phyloP scores from a whole-genome alignment of 2,113 vertebrate genomes.

The Mormoops blainvillei region DNA sequence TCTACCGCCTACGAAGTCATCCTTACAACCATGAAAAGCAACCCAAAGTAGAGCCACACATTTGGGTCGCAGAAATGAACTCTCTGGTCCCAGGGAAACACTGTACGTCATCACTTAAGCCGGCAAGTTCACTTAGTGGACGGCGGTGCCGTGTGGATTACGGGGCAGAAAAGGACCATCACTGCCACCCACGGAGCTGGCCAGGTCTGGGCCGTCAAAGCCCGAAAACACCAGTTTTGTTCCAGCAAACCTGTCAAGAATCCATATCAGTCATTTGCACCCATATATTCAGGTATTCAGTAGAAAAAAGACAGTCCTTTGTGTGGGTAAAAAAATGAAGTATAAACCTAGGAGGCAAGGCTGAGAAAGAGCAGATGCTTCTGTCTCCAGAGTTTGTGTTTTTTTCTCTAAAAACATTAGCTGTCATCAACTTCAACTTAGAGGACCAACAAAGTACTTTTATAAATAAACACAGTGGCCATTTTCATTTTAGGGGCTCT shows the following conservation, averaged over 20 bases:
- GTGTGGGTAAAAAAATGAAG: constrained; percentile 77
- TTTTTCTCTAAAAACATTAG: constrained; percentile 75
- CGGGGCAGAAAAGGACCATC: constrained; percentile 79
- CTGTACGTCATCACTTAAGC: background rate
- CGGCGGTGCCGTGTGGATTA: background rate
- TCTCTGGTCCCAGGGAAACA: background rate
- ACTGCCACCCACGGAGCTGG: constrained; percentile 77
- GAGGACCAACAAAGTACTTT: constrained; percentile 73
- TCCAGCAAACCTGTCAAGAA: constrained; percentile 78
- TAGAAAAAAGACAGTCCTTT: constrained; percentile 39
- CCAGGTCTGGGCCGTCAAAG: constrained; percentile 80
- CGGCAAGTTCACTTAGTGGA: background rate
- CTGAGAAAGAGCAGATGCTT: constrained; percentile 82
- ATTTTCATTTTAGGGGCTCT: constrained; percentile 60
- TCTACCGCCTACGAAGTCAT: background rate
- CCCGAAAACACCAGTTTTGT: constrained; percentile 79
- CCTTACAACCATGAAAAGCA: constrained; percentile 29
- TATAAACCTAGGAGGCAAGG: constrained; percentile 70
- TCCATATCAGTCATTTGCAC: constrained; percentile 68
- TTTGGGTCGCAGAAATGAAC: constrained; percentile 40
- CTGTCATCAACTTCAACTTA: constrained; percentile 79
- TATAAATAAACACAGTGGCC: constrained; percentile 81
- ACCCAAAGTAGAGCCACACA: background rate
- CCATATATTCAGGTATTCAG: constrained; percentile 71
- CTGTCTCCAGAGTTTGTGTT: constrained; percentile 77